Base-by-base conservation (phyloP, 92 coral and sea anemone genomes). In the Paramuricea clavata region DNA sequence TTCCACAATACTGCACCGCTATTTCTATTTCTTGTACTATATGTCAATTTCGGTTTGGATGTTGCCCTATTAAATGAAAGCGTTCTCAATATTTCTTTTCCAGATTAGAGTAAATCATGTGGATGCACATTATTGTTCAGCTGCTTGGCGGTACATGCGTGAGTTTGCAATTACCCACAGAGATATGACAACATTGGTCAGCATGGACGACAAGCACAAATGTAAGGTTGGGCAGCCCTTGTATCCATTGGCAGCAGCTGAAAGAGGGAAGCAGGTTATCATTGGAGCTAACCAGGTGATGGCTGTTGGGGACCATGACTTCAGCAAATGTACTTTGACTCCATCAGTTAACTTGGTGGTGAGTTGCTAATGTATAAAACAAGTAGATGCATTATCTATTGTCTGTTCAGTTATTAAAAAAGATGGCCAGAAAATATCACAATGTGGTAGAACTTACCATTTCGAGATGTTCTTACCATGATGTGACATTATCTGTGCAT, bases 191-290 rank as follows among this genome's bases (percentile, higher is more conserved):
- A 22, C 42, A 5, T 27, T 77, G 22, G 49, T 77, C 4, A 77
- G 83, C 10, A 77, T 77, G 83, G 83, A 77, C 42, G 83, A 77
- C 26, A 77, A 77, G 28, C 68, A 77, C 67, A 77, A 77, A 26
- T 15, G 42, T 9, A 77, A 77, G 35, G n/a, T 49, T 1, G 83
- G 83, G 11, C 67, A 49, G 0, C 69, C 69, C 0, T 49, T 1
- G 6, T 49, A 49, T 27, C 83, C 69, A 11, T 19, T 49, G 12
- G 69, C 83, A 21, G 83, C 83, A 5, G 69, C 83, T 77, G 83
- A 77, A 28, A 25, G 83, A 50, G 83, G 68, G 22, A 52, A 77
- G 68, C 21, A 77, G 64, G 69, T 77, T 7, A 77, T 77, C 22
- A 64, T 77, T 13, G 69, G 83, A 6, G 15, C 83, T 23, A 77